A percentile compares a stretch with the other conserved stretches of the same genome.
These are phyloP conservation scores for Ophion ellenae DNA, from an alignment of 2,888 invertebrate species.

Conservation along the genomic window DNA sequence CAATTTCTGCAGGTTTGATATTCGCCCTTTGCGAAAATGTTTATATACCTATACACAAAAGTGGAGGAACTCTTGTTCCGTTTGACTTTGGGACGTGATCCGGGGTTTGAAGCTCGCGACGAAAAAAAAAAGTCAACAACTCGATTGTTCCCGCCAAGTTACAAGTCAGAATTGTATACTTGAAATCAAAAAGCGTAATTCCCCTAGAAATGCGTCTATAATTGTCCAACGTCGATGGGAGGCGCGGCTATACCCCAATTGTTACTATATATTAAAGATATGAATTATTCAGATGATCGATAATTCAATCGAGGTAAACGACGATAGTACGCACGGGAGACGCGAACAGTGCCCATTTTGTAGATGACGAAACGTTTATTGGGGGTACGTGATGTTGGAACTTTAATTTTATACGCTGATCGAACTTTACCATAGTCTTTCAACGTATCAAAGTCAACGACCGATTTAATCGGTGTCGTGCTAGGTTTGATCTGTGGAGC, in stretches of 20 bases:
- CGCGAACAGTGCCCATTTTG: not conserved
- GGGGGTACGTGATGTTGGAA: too few species aligned
- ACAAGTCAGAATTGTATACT: slow-evolving; percentile 1
- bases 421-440: too few species aligned
- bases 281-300: slow-evolving; percentile 59
- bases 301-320: not conserved
- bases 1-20: not conserved
- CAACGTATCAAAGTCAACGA: too few species aligned
- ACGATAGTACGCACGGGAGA: not conserved
- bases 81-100: not conserved
- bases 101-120: not conserved
- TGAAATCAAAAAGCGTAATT: not conserved
- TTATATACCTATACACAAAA: not conserved
- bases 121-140: not conserved
- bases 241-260: slow-evolving; percentile 50
- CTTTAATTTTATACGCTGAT: too few species aligned
- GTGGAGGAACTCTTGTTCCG: not conserved
- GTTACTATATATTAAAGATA: slow-evolving; percentile 65
- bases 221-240: slow-evolving; percentile 37
- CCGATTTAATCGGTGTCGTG: too few species aligned
- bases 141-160: not conserved
- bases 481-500: too few species aligned
- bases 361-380: not conserved
- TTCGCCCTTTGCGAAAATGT: not conserved
- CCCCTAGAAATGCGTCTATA: slow-evolving; percentile 39